These are phyloP conservation scores for Micronycteris hirsuta DNA, from an alignment of 2,113 vertebrate genomes.

Conservation along the genomic window DNA sequence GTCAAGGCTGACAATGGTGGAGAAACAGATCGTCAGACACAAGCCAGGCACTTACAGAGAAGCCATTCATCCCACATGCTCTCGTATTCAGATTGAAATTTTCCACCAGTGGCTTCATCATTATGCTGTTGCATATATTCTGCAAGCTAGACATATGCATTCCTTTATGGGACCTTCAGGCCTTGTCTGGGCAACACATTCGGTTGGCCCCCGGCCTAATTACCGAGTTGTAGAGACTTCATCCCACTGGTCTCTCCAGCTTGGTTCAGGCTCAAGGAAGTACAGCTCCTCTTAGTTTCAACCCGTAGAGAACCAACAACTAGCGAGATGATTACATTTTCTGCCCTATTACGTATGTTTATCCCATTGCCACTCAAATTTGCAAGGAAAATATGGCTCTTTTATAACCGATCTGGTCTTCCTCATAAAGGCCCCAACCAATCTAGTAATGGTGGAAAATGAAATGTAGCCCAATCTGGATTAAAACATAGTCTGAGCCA, in stretches of 20 bases:
- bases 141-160: constrained; percentile 55
- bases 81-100: constrained; percentile 61
- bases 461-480: constrained; percentile 5
- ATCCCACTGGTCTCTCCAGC: constrained; percentile 15
- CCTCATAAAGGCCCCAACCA: not conserved
- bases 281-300: not conserved
- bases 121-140: constrained; percentile 33
- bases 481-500: constrained; percentile 10
- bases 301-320: constrained; percentile 6
- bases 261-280: constrained; percentile 33
- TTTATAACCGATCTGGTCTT: constrained; percentile 12
- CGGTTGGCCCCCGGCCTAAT: constrained; percentile 55
- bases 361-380: constrained; percentile 33
- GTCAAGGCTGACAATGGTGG: constrained; percentile 26
- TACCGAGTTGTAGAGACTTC: not conserved
- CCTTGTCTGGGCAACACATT: constrained; percentile 40
- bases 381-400: constrained; percentile 1
- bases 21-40: constrained; percentile 63
- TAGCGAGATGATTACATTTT: constrained; percentile 7
- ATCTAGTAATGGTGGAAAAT: constrained; percentile 20
- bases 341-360: constrained; percentile 23
- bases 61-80: constrained; percentile 63
- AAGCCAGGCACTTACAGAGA: constrained; percentile 62
- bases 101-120: constrained; percentile 64
- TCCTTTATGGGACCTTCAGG: constrained; percentile 55